Evolutionary conservation across 1,140 invertebrate genomes (phyloP), one percentile per base, ranked within the genome.

Genomic region (Hirudo medicinalis): DNA sequence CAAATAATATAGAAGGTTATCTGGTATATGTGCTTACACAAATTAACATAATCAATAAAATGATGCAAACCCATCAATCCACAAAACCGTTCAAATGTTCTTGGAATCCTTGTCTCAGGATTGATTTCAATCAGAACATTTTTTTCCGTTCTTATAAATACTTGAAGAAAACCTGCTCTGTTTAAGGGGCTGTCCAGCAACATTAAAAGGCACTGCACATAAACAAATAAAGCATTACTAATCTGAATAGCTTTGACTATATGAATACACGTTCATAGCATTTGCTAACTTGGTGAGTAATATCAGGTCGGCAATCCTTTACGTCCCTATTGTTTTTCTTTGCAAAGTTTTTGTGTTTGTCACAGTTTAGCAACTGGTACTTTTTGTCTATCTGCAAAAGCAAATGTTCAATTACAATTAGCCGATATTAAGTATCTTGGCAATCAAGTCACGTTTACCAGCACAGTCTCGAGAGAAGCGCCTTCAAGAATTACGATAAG

Each of bases 111-210:
- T 13, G 94, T 99, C 82, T 97, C 94, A 63, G 97, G 95, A 84
- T 96, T 94, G 29, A 99, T 88, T 88, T 99, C 94, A 78, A 99
- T 98, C 0, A 99, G 83, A 60, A 97, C 93, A 87, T 98, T 98
- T 79, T 92, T 91, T 77, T 89, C 90, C 54, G 96, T 99, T 75
- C 92, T 91, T 73, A 99, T 86, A 79, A 95, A 99, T 0, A 99
- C 92, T 82, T 88, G 85, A 22, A 87, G 78, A 11, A 85, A 71
- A 20, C 91, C 92, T 71, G 92, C 91, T 76, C 92, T 76, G 77
- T 97, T 99, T 20, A 99, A 82, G 0, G 95, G 94, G 77, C 91
- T 95, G 78, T 99, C 94, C 83, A 97, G 88, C 54, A 99, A 83
- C 94, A 97, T 97, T 0, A 97, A 80, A 11, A 97, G 82, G 80